Conservation (phyloP, 1,140 invertebrate genomes). For the Phortica variegata region DNA sequence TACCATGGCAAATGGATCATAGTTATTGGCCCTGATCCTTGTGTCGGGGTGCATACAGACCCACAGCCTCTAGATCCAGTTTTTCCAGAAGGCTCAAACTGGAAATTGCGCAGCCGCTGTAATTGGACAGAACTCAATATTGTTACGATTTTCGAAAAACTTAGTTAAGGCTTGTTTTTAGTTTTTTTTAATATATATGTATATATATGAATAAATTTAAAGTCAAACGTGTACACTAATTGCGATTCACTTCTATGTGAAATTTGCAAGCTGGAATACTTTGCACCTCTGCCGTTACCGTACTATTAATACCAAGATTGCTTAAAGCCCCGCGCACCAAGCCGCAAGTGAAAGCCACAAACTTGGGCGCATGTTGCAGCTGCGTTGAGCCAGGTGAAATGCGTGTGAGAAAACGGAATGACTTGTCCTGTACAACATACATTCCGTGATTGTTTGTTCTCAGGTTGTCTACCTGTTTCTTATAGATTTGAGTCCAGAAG, state of each 20-base stretch:
- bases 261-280: constrained; percentile 93
- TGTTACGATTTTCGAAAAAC: constrained; percentile 59
- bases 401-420: constrained; percentile 85
- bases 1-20: constrained; percentile 66
- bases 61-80: constrained; percentile 65
- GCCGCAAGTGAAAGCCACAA: constrained; percentile 94
- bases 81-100: constrained; percentile 51
- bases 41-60: constrained; percentile 65
- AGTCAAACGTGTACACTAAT: constrained; percentile 17
- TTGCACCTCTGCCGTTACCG: constrained; percentile 92
- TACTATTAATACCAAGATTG: constrained; percentile 90
- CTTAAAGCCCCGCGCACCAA: constrained; percentile 90
- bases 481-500: constrained; percentile 95
- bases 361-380: constrained; percentile 86
- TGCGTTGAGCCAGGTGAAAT: constrained; percentile 90
- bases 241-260: constrained; percentile 82
- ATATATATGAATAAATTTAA: constrained; percentile 1
- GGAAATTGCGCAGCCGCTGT: constrained; percentile 47
- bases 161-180: constrained; percentile 18
- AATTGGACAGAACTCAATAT: constrained; percentile 58
- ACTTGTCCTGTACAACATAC: constrained; percentile 97
- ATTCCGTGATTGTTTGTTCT: constrained; percentile 98
- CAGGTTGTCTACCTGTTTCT: constrained; percentile 98
- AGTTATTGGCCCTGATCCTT: constrained; percentile 70
- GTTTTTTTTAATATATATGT: constrained; percentile 20